Evolutionary conservation across 2,113 vertebrate species (phyloP), one percentile per base, ranked within the genome.

Genomic region (Charadrius vociferus): DNA sequence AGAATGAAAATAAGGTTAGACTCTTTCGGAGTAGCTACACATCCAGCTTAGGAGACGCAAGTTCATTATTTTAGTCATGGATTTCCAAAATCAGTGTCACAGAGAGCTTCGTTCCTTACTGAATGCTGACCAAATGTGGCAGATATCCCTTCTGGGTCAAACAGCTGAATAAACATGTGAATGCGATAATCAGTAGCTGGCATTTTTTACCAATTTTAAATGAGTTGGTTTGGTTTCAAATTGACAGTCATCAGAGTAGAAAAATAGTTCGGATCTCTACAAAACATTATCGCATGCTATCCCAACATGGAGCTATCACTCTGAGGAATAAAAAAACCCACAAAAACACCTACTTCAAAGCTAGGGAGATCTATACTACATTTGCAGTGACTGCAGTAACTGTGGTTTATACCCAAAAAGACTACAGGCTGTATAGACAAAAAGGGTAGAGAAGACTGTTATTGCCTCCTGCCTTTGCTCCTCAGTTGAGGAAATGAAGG

Each of bases 401-500:
- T 74, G 47, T 32, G 15, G 52, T 59, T 90, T 53, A 53, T 77
- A 55, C 24, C 29, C 45, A 8, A 86, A 88, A 88, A 36, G 23
- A 45, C 32, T 34, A 62, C 16, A 94, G 37, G 13, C 13, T 59
- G 10, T 15, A 58, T 2, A 71, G 67, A 56, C 23, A 55, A 66
- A 88, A 86, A 78, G 3, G 11, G 11, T 61, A 49, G 78, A 49
- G n/a, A 50, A 10, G 37, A 59, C 36, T 34, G 12, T 78, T 86
- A 78, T 6, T 93, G 47, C 18, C 34, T 86, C 83, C 59, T 91
- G 86, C 56, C 58, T 74, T 93, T 93, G 75, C 36, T 92, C 73
- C 43, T 92, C 86, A 91, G 8, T 9, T 95, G 77, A 95, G 68
- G 86, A 97, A 93, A 95, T 81, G 47, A 96, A 95, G 61, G 29